phyloP scores from a whole-genome alignment of 1,140 invertebrate species.

The Meloidogyne exigua region DNA sequence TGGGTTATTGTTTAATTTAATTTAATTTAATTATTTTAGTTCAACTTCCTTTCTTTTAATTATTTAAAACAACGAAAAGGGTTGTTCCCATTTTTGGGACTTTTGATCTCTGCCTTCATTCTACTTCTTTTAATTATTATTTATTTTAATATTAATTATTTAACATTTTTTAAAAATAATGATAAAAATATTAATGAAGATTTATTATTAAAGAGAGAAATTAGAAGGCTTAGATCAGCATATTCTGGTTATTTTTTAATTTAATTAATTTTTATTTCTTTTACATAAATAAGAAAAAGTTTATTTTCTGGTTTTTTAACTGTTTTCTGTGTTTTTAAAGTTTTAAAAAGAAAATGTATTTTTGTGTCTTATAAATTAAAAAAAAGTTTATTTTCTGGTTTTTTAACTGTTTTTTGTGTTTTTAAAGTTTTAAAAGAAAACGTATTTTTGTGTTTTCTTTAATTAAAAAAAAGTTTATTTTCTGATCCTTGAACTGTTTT shows the following conservation, averaged over 20 bases:
- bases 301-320: too few species aligned
- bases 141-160: background rate
- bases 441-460: too few species aligned
- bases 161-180: background rate
- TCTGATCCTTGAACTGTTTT: background rate
- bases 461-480: too few species aligned
- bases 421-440: too few species aligned
- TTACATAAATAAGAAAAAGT: too few species aligned
- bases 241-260: background rate
- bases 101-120: background rate
- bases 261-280: too few species aligned
- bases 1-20: background rate
- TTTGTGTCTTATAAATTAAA: too few species aligned
- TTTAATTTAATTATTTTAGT: background rate
- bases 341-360: too few species aligned
- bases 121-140: background rate
- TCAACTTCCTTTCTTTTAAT: background rate
- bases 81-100: background rate
- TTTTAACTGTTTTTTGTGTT: too few species aligned
- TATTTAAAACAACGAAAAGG: background rate
- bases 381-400: too few species aligned
- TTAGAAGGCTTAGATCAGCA: background rate
- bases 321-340: too few species aligned
- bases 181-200: too few species aligned
- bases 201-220: background rate